Base-by-base conservation (phyloP, 2,797 vertebrate genomes). In the Siniperca obscura region DNA sequence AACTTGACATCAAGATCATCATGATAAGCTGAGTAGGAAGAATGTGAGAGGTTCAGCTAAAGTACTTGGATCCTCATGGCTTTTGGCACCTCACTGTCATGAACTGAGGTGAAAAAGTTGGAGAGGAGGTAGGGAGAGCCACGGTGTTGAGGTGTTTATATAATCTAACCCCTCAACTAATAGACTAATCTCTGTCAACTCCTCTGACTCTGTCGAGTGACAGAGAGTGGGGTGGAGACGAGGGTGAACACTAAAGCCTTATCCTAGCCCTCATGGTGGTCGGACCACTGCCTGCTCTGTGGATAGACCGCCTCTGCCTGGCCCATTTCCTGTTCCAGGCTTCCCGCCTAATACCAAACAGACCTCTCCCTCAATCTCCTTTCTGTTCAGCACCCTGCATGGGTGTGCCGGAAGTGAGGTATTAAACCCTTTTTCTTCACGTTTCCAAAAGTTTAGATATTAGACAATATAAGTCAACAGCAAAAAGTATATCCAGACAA, bases 281-380 rank as follows among this genome's bases (percentile, higher is more conserved):
- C 57, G 79, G 87, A 86, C 79, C 40, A 2, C 59, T 85, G 90
- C 90, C 60, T 81, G 81, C 76, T 85, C 50, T 40, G 48, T 76
- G 75, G 86, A 87, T 87, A 85, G 82, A 87, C 87, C 78, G 73
- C 87, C 80, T 86, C 87, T 89, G 78, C 87, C 78, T 69, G 42
- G 92, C 93, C 87, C 86, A 93, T 95, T 97, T 96, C 96, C 96
- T 96, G 95, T 94, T 91, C 90, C 84, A 70, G 91, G 87, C 66
- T 92, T 94, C 73, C 94, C 25, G 82, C 89, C 70, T 95, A 95
- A 96, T 92, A 93, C 91, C 91, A 88, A 96, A 93, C 96, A 96
- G 94, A 95, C 90, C 88, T 90, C 83, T 78, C 91, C 85, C 82
- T 89, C 77, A 89, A 42, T 85, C 72, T 84, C 56, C 13, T 78